A percentile compares a stretch with the other conserved stretches of the same genome.
These are phyloP conservation scores for Tychaedon coryphoeus DNA, from an alignment of 2,113 vertebrate species.

Conservation along the genomic window DNA sequence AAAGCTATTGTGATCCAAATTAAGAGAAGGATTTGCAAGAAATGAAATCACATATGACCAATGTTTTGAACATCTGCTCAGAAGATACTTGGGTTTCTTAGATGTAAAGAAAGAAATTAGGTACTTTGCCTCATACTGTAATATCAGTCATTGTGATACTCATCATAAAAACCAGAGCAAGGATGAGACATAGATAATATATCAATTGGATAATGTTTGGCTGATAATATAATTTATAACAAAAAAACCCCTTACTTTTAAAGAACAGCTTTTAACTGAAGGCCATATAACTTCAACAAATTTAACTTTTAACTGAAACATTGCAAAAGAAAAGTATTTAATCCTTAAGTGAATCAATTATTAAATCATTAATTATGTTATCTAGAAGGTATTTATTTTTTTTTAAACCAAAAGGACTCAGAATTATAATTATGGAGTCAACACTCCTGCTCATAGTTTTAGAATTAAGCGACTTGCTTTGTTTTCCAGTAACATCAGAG, in stretches of 20 bases:
- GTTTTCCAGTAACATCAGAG: not conserved
- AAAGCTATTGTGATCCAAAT: not conserved
- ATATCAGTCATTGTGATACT: not conserved
- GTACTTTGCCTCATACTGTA: not conserved
- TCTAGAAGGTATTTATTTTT: not conserved
- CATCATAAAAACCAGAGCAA: not conserved
- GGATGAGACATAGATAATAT: not conserved
- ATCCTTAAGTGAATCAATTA: not conserved
- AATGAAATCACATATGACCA: not conserved
- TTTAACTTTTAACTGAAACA: not conserved
- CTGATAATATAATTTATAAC: not conserved
- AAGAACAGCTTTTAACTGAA: not conserved
- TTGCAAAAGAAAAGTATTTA: not conserved
- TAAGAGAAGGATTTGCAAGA: not conserved
- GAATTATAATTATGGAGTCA: not conserved
- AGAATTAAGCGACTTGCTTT: not conserved
- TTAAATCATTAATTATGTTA: not conserved
- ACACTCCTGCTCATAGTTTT: not conserved
- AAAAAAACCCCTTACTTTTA: not conserved
- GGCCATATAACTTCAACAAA: not conserved
- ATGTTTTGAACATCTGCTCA: not conserved
- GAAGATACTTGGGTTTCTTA: not conserved
- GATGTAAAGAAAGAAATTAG: not conserved
- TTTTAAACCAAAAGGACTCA: not conserved
- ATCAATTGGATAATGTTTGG: not conserved